A percentile compares a stretch with the other conserved stretches of the same genome.
Conservation (phyloP, 2,797 vertebrate species). For the Austrolebias charrua region DNA sequence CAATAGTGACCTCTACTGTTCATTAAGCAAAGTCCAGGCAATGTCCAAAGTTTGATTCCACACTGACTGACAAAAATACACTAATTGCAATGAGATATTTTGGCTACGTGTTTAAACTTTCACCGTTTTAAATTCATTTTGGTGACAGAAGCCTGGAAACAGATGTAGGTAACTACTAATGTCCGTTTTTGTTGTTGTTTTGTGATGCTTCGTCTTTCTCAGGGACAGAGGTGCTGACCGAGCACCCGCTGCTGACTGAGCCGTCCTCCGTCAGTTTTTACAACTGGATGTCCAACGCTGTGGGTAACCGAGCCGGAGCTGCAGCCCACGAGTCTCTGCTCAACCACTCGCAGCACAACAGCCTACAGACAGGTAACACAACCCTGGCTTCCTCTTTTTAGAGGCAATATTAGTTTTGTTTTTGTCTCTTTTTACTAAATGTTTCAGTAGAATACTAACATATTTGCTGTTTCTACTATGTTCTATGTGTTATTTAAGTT, state of each 20-base stretch:
- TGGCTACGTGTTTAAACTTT: too few relatives aligned
- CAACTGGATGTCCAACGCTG: conserved; percentile 99
- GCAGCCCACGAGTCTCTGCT: conserved; percentile 86
- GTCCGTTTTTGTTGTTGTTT: too few relatives aligned
- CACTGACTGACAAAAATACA: background rate
- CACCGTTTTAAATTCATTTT: too few relatives aligned
- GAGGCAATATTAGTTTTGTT: background rate
- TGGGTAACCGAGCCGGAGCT: conserved; percentile 88
- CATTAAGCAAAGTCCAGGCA: background rate
- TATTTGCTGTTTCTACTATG: background rate
- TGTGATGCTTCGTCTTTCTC: conserved; percentile 23
- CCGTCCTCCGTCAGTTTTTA: conserved; percentile 97
- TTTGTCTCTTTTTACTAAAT: background rate
- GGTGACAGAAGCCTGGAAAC: too few relatives aligned
- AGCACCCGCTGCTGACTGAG: conserved; percentile 93
- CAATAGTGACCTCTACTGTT: conserved; percentile 53
- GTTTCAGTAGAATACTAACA: background rate
- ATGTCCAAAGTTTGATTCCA: background rate
- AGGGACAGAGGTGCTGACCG: conserved; percentile 91
- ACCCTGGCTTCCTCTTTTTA: background rate
- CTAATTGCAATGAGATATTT: background rate
- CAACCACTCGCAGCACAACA: conserved; percentile 89
- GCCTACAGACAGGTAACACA: conserved; percentile 89
- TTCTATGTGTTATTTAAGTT: background rate
- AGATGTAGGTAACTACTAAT: too few relatives aligned